Evolutionary conservation across 1,140 invertebrate species (phyloP).

Genomic region (Macrobrachium rosenbergii): DNA sequence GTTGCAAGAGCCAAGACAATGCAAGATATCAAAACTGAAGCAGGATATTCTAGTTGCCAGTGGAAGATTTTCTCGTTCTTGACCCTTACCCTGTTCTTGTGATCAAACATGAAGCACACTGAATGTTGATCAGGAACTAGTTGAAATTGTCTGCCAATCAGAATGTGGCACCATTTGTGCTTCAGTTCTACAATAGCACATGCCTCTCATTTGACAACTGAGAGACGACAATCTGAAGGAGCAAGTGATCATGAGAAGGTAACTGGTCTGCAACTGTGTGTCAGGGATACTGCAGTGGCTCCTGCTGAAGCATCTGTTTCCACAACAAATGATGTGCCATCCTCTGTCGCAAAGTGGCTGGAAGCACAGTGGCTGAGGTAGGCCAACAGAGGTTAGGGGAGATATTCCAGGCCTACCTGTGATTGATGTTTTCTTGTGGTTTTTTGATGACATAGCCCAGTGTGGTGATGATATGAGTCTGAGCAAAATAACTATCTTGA

Average conservation of each 20-base stretch:
- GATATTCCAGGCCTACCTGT: too few relatives aligned
- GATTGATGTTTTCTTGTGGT: not conserved
- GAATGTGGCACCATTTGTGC: conserved; percentile 24
- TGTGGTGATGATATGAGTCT: conserved; percentile 35
- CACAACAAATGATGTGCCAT: conserved; percentile 28
- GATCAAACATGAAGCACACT: conserved; percentile 26
- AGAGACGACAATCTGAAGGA: conserved; percentile 18
- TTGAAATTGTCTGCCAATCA: conserved; percentile 36
- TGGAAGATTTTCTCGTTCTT: conserved; percentile 27
- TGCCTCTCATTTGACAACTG: conserved; percentile 14
- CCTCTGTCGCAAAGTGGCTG: conserved; percentile 20
- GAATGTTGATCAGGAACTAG: conserved; percentile 28
- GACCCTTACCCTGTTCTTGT: conserved; percentile 38
- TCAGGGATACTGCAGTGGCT: conserved; percentile 16
- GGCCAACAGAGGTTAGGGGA: too few relatives aligned
- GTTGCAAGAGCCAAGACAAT: not conserved
- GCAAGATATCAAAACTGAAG: conserved; percentile 14
- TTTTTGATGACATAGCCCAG: conserved; percentile 32
- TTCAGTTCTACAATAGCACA: conserved; percentile 1
- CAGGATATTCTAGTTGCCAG: not conserved
- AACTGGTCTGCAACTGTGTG: conserved; percentile 23
- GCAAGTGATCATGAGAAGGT: conserved; percentile 38
- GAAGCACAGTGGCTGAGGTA: conserved; percentile 16
- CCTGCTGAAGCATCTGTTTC: conserved; percentile 35
- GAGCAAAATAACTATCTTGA: conserved; percentile 31